Percentiles rank a stretch among this genome's conserved stretches.
Evolutionary conservation across 2,797 vertebrate genomes (phyloP).

Genomic region (Scyliorhinus canicula): DNA sequence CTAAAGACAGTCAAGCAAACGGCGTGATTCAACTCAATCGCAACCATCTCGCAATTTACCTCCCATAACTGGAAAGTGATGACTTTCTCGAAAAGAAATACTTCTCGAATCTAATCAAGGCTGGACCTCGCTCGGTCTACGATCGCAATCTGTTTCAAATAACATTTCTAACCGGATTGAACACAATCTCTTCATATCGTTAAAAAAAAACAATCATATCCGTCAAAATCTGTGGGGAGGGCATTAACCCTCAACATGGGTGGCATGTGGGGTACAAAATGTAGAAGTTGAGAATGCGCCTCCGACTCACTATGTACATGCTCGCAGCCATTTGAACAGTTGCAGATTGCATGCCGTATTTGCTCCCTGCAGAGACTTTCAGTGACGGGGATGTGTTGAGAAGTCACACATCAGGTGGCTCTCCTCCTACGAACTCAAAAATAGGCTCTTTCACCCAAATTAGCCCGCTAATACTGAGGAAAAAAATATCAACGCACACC

Average conservation of each 20-base stretch:
- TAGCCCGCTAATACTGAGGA: too few species aligned
- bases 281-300: not conserved
- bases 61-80: conserved; percentile 6
- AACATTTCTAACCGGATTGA: not conserved
- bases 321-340: not conserved
- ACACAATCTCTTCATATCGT: not conserved
- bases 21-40: not conserved
- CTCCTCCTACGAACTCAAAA: too few species aligned
- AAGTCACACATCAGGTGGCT: too few species aligned
- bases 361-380: not conserved
- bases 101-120: not conserved
- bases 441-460: too few species aligned
- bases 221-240: not conserved
- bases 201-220: not conserved
- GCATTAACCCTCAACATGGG: not conserved
- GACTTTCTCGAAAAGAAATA: not conserved
- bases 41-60: not conserved
- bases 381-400: too few species aligned
- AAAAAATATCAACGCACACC: too few species aligned
- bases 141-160: not conserved
- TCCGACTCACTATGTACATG: too few species aligned
- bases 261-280: not conserved
- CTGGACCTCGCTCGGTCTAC: not conserved
- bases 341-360: not conserved
- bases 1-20: not conserved